Percentiles rank a stretch among this genome's conserved stretches.
Evolutionary conservation across 1,140 invertebrate genomes (phyloP).

Genomic region (Asobara japonica): DNA sequence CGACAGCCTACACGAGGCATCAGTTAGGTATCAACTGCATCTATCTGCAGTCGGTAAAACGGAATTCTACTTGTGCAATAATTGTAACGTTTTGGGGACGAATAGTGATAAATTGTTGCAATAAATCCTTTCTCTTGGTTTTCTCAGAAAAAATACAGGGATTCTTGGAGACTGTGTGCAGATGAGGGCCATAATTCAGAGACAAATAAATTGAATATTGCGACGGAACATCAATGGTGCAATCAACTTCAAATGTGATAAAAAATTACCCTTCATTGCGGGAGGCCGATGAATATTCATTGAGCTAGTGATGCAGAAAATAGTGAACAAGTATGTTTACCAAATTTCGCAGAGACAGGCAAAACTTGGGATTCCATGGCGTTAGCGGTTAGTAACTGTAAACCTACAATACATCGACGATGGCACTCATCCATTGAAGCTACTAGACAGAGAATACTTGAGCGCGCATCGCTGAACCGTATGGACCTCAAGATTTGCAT

Average conservation of each 20-base stretch:
- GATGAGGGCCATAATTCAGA: too few species aligned
- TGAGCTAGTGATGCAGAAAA: not conserved
- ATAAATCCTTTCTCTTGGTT: too few species aligned
- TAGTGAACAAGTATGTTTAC: not conserved
- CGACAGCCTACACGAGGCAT: too few species aligned
- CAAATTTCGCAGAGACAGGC: constrained; percentile 4
- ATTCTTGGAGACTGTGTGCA: too few species aligned
- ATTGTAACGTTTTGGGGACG: too few species aligned
- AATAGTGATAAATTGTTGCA: too few species aligned
- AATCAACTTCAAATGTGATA: not conserved
- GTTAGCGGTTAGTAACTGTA: constrained; percentile 11
- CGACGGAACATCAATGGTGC: not conserved
- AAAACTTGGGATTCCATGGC: not conserved
- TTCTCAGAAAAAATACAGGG: too few species aligned
- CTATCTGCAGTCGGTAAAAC: too few species aligned
- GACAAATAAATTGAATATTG: too few species aligned
- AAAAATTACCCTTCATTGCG: not conserved
- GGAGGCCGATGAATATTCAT: not conserved
- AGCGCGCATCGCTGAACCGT: not conserved
- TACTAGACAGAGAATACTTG: constrained; percentile 3
- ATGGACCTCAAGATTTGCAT: not conserved
- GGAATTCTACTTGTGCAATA: too few species aligned
- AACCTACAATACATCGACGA: not conserved
- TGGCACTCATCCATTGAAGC: not conserved
- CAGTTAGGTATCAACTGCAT: too few species aligned